These are phyloP conservation scores for Drosophila seguyi DNA, from an alignment of 1,140 invertebrate genomes.

Conservation along the genomic window DNA sequence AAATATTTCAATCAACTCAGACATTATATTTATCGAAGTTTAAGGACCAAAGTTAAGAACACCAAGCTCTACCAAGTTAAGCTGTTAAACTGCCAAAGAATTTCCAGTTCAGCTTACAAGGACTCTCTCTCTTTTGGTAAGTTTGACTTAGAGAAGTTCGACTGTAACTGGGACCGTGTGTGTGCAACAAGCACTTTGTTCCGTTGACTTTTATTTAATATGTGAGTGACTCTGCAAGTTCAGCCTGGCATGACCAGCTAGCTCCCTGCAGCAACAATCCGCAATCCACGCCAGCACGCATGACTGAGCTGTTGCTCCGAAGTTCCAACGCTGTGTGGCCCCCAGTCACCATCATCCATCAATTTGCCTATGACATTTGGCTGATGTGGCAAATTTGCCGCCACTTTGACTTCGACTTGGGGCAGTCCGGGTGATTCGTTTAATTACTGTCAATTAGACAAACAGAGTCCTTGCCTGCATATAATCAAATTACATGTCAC, in stretches of 20 bases:
- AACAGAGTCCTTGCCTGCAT: conserved; percentile 38
- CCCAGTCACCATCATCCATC: conserved; percentile 62
- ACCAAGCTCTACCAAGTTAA: conserved; percentile 9
- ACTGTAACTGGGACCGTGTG: conserved; percentile 23
- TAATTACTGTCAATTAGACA: conserved; percentile 78
- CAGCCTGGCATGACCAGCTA: conserved; percentile 16
- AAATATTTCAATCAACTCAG: neutral
- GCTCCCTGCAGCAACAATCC: conserved; percentile 21
- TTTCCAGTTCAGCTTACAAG: neutral
- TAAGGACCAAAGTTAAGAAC: neutral
- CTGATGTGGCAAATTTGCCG: conserved; percentile 54
- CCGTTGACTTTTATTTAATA: conserved; percentile 45
- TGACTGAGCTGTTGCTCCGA: conserved; percentile 49
- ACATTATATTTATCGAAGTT: neutral
- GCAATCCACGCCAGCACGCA: conserved; percentile 52
- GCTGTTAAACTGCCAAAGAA: conserved; percentile 21
- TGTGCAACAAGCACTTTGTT: conserved; percentile 62
- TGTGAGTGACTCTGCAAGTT: conserved; percentile 60
- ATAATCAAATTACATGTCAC: conserved; percentile 63
- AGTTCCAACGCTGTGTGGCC: conserved; percentile 8
- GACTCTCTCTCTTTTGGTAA: neutral
- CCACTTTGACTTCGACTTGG: conserved; percentile 14
- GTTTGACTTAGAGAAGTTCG: conserved; percentile 13
- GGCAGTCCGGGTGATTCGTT: conserved; percentile 29
- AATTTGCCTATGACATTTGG: conserved; percentile 49